Evolutionary conservation across 2,113 vertebrate genomes (phyloP), one percentile per base, ranked within the genome.

Genomic region (Thomomys bottae): DNA sequence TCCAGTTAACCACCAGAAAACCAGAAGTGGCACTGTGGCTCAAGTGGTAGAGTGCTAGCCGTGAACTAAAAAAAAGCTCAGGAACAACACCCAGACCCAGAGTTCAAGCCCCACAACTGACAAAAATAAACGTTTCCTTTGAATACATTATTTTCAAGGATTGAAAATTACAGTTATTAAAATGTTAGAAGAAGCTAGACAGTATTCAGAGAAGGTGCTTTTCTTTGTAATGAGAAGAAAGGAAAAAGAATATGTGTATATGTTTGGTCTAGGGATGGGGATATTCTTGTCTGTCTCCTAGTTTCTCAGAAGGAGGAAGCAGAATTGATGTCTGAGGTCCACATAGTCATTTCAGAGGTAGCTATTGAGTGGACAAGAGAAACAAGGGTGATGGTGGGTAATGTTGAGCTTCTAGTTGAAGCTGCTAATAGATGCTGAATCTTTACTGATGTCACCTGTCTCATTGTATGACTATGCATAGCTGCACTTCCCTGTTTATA

Each of bases 91-190:
- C n/a, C n/a, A n/a, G n/a, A n/a, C n/a, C n/a, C n/a, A n/a, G n/a
- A n/a, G n/a, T n/a, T n/a, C n/a, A n/a, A n/a, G n/a, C n/a, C n/a
- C n/a, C n/a, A n/a, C n/a, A n/a, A n/a, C n/a, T n/a, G n/a, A n/a
- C n/a, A 68, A 68, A 79, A 28, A 91, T 66, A 40, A 54, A 72
- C 32, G 38, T 75, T 57, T 80, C 64, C 40, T 11, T 54, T 63
- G 83, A 28, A 3, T 36, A 20, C 49, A 17, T 59, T 64, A 75
- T 77, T 24, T 75, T 76, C 54, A 34, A 61, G 26, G 32, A 9
- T 66, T 83, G 30, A 34, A 86, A 92, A 63, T 61, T 4, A 40
- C 70, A 70, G 68, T 61, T 81, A 57, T 80, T 84, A 67, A 88
- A 30, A 75, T 87, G 61, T 57, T 61, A 71, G n/a, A 90, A 75